A percentile compares a stretch with the other conserved stretches of the same genome.
Conservation (phyloP, 2,113 vertebrate species). For the Phylloscopus whistleri region DNA sequence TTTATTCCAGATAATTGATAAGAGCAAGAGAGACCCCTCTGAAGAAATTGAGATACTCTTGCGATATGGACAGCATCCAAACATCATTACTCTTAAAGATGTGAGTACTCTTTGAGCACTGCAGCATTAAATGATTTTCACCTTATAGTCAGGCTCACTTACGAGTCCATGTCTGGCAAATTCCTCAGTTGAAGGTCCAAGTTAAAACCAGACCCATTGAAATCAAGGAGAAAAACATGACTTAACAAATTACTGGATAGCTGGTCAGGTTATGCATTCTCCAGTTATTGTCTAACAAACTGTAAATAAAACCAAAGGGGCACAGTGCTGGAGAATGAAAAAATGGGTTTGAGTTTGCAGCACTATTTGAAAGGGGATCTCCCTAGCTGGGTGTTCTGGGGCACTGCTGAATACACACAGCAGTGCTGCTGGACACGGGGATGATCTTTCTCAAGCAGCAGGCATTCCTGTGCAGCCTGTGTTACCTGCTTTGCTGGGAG, state of each 20-base stretch:
- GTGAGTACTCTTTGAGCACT: slow-evolving; percentile 73
- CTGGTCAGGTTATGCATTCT: background rate
- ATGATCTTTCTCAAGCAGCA: background rate
- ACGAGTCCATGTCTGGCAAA: background rate
- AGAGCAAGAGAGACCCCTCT: slow-evolving; percentile 87
- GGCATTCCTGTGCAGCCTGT: background rate
- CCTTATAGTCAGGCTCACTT: background rate
- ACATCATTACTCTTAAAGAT: slow-evolving; percentile 92
- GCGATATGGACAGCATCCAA: slow-evolving; percentile 92
- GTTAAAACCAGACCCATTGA: background rate
- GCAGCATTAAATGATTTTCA: background rate
- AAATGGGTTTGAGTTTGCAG: background rate
- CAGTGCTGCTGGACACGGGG: background rate
- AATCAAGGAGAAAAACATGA: background rate
- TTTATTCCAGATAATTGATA: slow-evolving; percentile 86
- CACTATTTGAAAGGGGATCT: background rate
- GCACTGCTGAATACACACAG: background rate
- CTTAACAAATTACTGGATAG: background rate
- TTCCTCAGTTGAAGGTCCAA: background rate
- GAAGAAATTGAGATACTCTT: slow-evolving; percentile 96
- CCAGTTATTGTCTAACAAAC: background rate
- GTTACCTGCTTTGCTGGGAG: background rate
- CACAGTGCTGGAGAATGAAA: background rate
- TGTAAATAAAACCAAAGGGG: background rate
- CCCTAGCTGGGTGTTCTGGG: background rate